Percentiles rank a stretch among this genome's conserved stretches.
phyloP scores from a whole-genome alignment of 30 jellyfish, hydroid and myxozoan genomes.

The Hydractinia symbiolongicarpus region DNA sequence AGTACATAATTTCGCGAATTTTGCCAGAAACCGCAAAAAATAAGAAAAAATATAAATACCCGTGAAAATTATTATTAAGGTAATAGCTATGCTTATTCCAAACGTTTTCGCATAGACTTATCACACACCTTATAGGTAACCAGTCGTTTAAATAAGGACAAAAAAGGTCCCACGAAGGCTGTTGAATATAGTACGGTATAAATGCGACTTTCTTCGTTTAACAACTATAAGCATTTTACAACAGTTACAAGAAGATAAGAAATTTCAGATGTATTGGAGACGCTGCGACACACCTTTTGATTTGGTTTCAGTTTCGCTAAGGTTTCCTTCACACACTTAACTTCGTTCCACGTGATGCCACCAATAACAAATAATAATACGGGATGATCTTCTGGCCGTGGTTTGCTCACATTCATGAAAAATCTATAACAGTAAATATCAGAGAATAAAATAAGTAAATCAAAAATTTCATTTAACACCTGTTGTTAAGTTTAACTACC shows the following conservation, averaged over 20 bases:
- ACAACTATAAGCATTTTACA: neutral
- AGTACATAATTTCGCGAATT: too few relatives aligned
- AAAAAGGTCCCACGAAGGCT: neutral
- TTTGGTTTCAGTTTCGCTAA: constrained; percentile 48
- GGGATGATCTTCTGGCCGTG: constrained; percentile 89
- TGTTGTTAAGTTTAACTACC: constrained; percentile 37
- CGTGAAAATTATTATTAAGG: too few relatives aligned
- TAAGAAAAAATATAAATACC: too few relatives aligned
- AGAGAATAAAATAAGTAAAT: neutral
- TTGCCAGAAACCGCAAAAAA: too few relatives aligned
- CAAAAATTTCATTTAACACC: neutral
- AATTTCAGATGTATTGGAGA: too few relatives aligned
- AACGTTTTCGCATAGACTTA: too few relatives aligned
- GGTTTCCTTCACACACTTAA: constrained; percentile 42
- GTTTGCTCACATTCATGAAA: constrained; percentile 88
- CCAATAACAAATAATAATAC: constrained; percentile 65
- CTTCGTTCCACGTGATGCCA: constrained; percentile 80
- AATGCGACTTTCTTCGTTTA: neutral
- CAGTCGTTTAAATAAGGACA: too few relatives aligned
- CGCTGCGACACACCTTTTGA: constrained; percentile 38
- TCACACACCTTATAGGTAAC: too few relatives aligned
- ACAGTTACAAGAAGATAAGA: neutral
- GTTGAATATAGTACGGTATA: neutral
- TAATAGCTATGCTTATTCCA: too few relatives aligned
- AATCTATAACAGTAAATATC: constrained; percentile 37